Base-by-base conservation (phyloP, 2,888 invertebrate genomes). In the Marronus borbonicus region DNA sequence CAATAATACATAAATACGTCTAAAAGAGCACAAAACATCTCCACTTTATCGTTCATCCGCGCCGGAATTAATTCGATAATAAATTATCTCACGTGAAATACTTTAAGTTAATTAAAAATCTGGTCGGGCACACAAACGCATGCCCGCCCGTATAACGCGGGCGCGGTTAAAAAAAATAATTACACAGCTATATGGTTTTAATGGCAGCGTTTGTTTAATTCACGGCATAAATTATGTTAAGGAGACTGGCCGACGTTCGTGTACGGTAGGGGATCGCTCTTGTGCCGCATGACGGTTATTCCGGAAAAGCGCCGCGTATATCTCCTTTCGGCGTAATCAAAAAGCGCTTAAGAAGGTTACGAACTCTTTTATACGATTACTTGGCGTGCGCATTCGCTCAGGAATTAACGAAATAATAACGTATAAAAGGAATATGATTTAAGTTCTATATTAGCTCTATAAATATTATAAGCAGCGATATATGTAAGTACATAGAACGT, bases 41-140 rank as follows among this genome's bases (percentile, higher is more conserved):
- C 55, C 20, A 17, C 55, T 58, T 58, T 58, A 58, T 58, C 55
- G 17, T 17, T 64, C 50, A 70, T 70, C 31, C 55, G 70, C 17
- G 31, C 55, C 58, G 17, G 70, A 70, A 58, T 70, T 70, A 70
- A 70, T 70, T 70, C 55, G 55, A 55, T 70, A 55, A 70, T 70
- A 70, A 70, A 70, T 58, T 70, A 70, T 70, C 70, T 58, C 70
- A 70, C 36, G 55, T 70, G 70, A 70, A 70, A 70, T 70, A 70
- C 58, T 70, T 70, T 58, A 58, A 70, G 70, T 70, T 70, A 70
- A 70, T 70, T 70, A 70, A 70, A 55, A 70, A 70, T 70, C 70
- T 58, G 70, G 36, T 58, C 31, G 31, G 5, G 55, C 28, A 58
- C 55, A 70, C 55, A 70, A 70, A 58, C 55, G 36, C 39, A 70